Evolutionary conservation across 2,797 vertebrate genomes (phyloP).

Genomic region (Gallirallus australis): DNA sequence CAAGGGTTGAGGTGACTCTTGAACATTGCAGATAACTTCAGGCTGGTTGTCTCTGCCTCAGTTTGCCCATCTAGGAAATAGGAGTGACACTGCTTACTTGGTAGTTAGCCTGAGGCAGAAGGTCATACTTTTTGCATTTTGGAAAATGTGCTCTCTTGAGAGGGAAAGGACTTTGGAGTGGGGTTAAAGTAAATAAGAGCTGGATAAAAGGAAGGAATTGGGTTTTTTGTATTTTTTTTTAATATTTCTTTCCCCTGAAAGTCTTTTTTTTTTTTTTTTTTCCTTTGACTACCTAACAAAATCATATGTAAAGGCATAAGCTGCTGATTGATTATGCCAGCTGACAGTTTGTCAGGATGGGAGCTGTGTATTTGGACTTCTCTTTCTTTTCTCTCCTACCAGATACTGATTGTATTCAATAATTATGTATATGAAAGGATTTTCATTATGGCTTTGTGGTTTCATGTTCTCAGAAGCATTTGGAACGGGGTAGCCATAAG

Average conservation of each 20-base stretch:
- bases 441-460: slow-evolving; percentile 59
- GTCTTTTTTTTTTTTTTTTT: neutral
- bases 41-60: neutral
- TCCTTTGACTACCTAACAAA: neutral
- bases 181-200: neutral
- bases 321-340: neutral
- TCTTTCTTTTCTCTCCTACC: slow-evolving; percentile 14
- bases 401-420: slow-evolving; percentile 43
- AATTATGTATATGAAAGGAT: slow-evolving; percentile 13
- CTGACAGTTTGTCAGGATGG: neutral
- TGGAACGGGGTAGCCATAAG: neutral
- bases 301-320: neutral
- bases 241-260: neutral
- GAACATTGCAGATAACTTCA: neutral
- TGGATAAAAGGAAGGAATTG: neutral
- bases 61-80: neutral
- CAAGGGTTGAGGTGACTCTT: neutral
- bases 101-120: neutral
- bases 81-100: neutral
- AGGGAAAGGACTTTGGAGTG: neutral
- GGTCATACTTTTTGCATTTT: neutral
- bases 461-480: slow-evolving; percentile 59
- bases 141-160: neutral
- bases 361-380: neutral
- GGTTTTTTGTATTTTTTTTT: neutral